Evolutionary conservation across 2,113 vertebrate species (phyloP).

Genomic region (Pangasianodon gigas): DNA sequence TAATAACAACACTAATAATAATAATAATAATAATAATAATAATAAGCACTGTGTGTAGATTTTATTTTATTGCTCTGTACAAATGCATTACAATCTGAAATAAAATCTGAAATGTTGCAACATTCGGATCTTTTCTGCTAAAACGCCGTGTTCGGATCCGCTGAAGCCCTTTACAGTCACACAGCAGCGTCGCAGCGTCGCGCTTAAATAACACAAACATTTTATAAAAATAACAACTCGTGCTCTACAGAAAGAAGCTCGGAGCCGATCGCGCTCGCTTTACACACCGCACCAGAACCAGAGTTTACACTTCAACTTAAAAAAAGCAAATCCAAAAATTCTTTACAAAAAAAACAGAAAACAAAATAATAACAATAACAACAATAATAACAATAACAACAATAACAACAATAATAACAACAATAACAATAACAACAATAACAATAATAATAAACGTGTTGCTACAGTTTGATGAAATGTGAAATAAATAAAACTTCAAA

Average conservation of each 20-base stretch:
- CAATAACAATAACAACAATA: neutral
- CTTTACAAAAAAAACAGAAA: neutral
- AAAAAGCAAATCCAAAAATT: neutral
- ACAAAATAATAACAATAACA: neutral
- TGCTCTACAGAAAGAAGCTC: neutral
- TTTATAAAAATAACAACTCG: neutral
- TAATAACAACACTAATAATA: too few species aligned
- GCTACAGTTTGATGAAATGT: too few species aligned
- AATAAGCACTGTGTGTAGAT: neutral
- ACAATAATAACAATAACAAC: neutral
- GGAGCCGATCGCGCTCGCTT: neutral
- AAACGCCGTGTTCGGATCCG: neutral
- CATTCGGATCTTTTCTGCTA: neutral
- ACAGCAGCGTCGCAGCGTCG: neutral
- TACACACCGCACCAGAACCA: neutral
- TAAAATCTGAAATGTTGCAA: neutral
- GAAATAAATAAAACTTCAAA: neutral
- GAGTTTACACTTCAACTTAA: neutral
- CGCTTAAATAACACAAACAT: neutral
- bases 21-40: too few species aligned
- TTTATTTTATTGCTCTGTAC: slow-evolving; percentile 58
- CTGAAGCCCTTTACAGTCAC: neutral
- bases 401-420: neutral
- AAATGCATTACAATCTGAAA: slow-evolving; percentile 28
- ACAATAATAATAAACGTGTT: neutral